Evolutionary conservation across 2,888 invertebrate genomes (phyloP), one percentile per base, ranked within the genome.

Genomic region (Ennomos quercinarius): DNA sequence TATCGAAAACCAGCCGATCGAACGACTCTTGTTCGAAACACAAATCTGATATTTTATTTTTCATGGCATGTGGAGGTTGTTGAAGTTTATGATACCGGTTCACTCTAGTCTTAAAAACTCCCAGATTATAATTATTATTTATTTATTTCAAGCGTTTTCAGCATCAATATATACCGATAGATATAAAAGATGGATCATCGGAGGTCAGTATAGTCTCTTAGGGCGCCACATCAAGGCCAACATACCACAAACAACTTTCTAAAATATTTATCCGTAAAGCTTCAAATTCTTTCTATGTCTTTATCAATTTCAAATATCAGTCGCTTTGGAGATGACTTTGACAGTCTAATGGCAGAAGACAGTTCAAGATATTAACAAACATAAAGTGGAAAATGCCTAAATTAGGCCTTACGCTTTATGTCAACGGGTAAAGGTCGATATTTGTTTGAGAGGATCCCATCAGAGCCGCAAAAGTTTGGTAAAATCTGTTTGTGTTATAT

Each of bases 341-440:
- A 72, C 78, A 79, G 74, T 79, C 80, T 81, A 81, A 81, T 74
- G 79, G 75, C 50, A 63, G 73, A 70, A 79, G 77, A 77, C 79
- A 75, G 78, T 78, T 76, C 71, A 48, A 70, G 75, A 77, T 78
- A 77, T 74, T 72, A 74, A 76, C 78, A 77, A 73, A 74, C 34
- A 57, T 72, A 68, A 34, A 34, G 9, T 34, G 64, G 57, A 59
- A 40, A 51, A 9, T 53, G 54, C 37, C 13, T 44, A 58, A 55
- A 37, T 53, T 44, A 45, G 36, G 41, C 35, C 8, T 17, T 55
- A 27, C 10, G 53, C 71, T 70, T 52, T 66, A 64, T 54, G 2
- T 1, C 10, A 12, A 10, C 4, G 45, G 1, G 11, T 38, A 70
- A 73, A 49, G 59, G 77, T 69, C 59, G n/a, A 73, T 55, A 72